phyloP scores from a whole-genome alignment of 2,113 vertebrate genomes.

The Microcebus griseorufus region DNA sequence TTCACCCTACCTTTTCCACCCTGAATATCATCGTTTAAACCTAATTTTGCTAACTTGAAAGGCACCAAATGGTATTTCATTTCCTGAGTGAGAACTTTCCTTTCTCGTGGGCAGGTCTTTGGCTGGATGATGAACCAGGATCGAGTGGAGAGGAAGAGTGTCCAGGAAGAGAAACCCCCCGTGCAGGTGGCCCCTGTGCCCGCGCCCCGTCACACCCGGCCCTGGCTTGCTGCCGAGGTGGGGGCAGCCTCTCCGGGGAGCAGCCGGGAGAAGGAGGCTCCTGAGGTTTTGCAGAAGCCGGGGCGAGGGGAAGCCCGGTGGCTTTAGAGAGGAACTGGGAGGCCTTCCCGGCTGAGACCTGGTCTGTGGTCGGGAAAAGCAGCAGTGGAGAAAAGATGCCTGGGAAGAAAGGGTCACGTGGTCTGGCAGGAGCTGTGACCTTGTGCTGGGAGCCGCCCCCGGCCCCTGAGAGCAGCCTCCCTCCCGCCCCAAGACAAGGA shows the following conservation, averaged over 20 bases:
- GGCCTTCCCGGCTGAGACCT: too few relatives aligned
- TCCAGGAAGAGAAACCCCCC: not conserved
- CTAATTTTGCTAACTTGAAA: not conserved
- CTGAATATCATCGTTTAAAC: not conserved
- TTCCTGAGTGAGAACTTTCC: not conserved
- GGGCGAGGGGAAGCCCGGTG: accelerated
- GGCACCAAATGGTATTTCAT: not conserved
- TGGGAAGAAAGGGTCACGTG: accelerated
- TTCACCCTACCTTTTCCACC: not conserved
- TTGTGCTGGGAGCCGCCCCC: accelerated
- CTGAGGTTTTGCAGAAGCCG: not conserved
- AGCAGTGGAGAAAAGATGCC: too few relatives aligned
- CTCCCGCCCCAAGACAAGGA: not conserved
- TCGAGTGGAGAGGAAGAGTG: too few relatives aligned
- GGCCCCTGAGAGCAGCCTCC: accelerated
- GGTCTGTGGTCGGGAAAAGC: not conserved
- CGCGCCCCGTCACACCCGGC: accelerated
- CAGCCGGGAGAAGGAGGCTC: not conserved
- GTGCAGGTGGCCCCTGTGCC: accelerated
- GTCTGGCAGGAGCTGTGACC: accelerated
- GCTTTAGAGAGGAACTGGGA: not conserved
- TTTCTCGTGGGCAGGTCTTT: not conserved
- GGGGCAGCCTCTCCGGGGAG: too few relatives aligned
- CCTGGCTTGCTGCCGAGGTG: too few relatives aligned
- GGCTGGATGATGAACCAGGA: not conserved